Evolutionary conservation across 2,797 vertebrate genomes (phyloP).

Genomic region (Macropodus opercularis): DNA sequence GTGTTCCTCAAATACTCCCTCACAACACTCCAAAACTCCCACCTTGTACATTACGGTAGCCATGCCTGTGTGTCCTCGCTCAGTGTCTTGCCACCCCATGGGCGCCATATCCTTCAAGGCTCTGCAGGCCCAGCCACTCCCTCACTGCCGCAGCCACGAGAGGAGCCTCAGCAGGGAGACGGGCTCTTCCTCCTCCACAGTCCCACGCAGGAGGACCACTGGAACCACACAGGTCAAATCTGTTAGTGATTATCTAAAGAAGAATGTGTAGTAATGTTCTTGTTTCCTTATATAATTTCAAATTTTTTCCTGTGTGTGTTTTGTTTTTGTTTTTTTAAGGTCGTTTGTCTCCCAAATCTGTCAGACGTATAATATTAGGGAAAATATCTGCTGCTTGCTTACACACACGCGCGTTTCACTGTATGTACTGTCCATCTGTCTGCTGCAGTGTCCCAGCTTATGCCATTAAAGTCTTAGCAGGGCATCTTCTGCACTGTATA

Average conservation of each 20-base stretch:
- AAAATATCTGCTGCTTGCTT: background rate
- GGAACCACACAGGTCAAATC: conserved; percentile 68
- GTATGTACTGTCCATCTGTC: conserved; percentile 44
- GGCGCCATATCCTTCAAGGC: conserved; percentile 91
- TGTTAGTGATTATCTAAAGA: background rate
- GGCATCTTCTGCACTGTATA: conserved; percentile 22
- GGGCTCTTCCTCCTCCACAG: conserved; percentile 46
- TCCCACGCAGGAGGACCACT: conserved; percentile 83
- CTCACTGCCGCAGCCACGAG: conserved; percentile 76
- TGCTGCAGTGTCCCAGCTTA: conserved; percentile 45
- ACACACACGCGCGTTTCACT: background rate
- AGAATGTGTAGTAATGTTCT: background rate
- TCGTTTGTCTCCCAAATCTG: conserved; percentile 20
- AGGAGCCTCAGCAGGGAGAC: conserved; percentile 65
- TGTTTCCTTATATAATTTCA: background rate
- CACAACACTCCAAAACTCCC: conserved; percentile 32
- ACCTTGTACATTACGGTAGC: conserved; percentile 81
- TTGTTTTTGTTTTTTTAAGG: background rate
- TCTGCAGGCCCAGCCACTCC: conserved; percentile 80
- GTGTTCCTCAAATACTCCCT: conserved; percentile 33
- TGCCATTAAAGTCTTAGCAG: conserved; percentile 51
- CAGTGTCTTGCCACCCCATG: conserved; percentile 98
- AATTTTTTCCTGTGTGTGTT: background rate
- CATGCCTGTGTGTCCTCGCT: conserved; percentile 99
- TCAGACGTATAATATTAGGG: conserved; percentile 8